Conservation (phyloP, 2,113 vertebrate species). For the Neoarius graeffei region DNA sequence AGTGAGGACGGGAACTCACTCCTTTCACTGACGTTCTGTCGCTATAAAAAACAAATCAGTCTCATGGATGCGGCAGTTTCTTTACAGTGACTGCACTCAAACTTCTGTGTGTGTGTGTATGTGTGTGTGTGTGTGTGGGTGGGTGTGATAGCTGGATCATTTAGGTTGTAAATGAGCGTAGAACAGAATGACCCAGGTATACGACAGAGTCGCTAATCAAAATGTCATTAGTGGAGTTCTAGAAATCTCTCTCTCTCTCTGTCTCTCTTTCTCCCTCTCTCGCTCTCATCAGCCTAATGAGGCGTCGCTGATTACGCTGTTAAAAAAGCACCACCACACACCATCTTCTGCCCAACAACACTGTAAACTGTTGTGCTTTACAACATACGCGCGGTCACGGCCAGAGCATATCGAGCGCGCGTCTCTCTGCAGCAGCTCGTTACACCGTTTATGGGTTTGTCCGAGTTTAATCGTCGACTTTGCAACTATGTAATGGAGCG, state of each 20-base stretch:
- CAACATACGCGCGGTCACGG: constrained; percentile 8
- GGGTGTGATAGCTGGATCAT: constrained; percentile 40
- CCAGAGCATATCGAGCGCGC: neutral
- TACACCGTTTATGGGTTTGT: neutral
- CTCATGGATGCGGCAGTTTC: neutral
- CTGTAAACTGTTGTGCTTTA: constrained; percentile 32
- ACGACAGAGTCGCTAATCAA: constrained; percentile 50
- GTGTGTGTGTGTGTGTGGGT: neutral
- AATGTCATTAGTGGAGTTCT: constrained; percentile 48
- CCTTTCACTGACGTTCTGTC: neutral
- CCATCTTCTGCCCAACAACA: constrained; percentile 16
- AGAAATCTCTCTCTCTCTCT: neutral
- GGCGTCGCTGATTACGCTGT: constrained; percentile 49
- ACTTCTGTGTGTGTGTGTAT: constrained; percentile 25
- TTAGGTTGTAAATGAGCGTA: constrained; percentile 45
- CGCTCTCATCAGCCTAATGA: constrained; percentile 42
- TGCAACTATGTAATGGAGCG: neutral
- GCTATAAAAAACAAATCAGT: neutral
- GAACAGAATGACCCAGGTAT: constrained; percentile 45
- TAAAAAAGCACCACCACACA: constrained; percentile 23
- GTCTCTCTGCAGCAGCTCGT: neutral
- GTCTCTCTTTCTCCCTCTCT: constrained; percentile 2
- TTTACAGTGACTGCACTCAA: neutral
- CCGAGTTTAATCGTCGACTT: constrained; percentile 11
- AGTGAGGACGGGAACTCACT: neutral